Percentiles rank a stretch among this genome's conserved stretches.
Evolutionary conservation across 2,113 vertebrate species (phyloP).

Genomic region (Natator depressus): DNA sequence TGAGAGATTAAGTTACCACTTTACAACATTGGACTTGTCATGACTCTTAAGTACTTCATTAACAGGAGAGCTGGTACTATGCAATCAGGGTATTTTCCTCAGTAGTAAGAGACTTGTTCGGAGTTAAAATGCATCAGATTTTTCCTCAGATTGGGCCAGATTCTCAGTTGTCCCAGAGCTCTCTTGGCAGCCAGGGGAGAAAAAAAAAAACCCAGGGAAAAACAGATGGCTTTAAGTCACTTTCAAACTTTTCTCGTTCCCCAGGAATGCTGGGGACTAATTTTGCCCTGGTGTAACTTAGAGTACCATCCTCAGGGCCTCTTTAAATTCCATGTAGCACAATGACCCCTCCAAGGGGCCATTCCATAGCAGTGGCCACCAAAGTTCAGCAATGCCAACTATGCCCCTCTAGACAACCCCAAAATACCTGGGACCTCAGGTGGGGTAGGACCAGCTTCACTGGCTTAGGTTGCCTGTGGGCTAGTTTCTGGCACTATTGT

Average conservation of each 20-base stretch:
- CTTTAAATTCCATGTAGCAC: slow-evolving; percentile 51
- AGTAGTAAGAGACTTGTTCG: background rate
- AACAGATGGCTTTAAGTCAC: slow-evolving; percentile 20
- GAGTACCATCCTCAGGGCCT: background rate
- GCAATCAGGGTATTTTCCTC: background rate
- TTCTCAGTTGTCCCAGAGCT: background rate
- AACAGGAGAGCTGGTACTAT: accelerated
- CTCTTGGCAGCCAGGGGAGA: background rate
- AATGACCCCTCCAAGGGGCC: slow-evolving; percentile 42
- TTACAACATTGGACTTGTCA: accelerated
- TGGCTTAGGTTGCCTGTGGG: background rate
- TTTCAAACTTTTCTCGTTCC: slow-evolving; percentile 15
- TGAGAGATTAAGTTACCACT: background rate
- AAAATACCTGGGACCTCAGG: background rate
- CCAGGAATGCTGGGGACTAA: background rate
- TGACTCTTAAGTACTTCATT: background rate
- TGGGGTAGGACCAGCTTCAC: background rate
- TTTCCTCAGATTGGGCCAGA: background rate
- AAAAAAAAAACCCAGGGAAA: background rate
- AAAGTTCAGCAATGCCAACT: background rate
- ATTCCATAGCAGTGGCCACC: background rate
- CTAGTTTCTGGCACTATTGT: background rate
- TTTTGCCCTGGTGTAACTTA: background rate
- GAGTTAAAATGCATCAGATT: background rate
- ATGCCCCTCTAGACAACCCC: background rate